These are phyloP conservation scores for Agrotis puta DNA, from an alignment of 2,888 invertebrate species.

Conservation along the genomic window DNA sequence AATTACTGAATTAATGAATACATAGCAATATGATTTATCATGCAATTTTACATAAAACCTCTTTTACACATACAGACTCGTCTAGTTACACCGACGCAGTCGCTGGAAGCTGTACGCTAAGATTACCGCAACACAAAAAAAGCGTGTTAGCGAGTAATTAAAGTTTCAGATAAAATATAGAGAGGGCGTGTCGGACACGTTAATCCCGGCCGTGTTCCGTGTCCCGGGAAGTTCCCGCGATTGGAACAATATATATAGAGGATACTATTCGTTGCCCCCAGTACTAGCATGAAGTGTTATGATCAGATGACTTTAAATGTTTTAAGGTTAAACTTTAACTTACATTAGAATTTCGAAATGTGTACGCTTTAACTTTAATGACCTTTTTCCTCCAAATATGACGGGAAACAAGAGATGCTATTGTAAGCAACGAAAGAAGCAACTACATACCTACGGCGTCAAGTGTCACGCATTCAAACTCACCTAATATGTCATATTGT, in stretches of 20 bases:
- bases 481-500: too few relatives aligned
- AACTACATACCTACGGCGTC: too few relatives aligned
- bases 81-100: background rate
- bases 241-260: background rate
- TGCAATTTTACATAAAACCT: background rate
- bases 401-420: too few relatives aligned
- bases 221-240: background rate
- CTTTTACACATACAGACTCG: background rate
- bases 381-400: too few relatives aligned
- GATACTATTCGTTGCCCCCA: background rate
- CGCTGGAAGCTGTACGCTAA: background rate
- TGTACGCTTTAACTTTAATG: too few relatives aligned
- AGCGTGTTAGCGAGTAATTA: slow-evolving; percentile 34
- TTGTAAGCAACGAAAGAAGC: too few relatives aligned
- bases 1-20: too few relatives aligned
- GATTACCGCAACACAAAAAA: background rate
- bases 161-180: slow-evolving; percentile 45
- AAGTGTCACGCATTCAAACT: too few relatives aligned
- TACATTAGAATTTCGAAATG: too few relatives aligned
- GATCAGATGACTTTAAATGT: too few relatives aligned
- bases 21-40: too few relatives aligned
- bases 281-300: background rate
- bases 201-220: slow-evolving; percentile 20
- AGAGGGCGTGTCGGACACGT: slow-evolving; percentile 31
- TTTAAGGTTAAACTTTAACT: too few relatives aligned